Conservation (phyloP, 2,888 invertebrate genomes). For the Dasysyrphus tricinctus region DNA sequence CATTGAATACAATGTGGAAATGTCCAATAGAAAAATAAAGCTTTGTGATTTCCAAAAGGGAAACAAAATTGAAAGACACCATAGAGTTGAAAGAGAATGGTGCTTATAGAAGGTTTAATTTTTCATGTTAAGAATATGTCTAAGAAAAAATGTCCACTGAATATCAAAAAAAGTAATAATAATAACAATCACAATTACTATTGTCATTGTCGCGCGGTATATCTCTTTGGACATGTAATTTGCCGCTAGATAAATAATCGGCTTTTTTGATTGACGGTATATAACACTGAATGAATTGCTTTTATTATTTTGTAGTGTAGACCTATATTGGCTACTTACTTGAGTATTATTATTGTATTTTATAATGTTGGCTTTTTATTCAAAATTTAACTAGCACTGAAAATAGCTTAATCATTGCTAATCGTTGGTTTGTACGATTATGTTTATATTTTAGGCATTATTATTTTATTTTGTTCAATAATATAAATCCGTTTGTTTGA, state of each 20-base stretch:
- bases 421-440: no score
- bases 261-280: background rate
- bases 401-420: background rate
- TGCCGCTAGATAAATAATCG: background rate
- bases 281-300: background rate
- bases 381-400: background rate
- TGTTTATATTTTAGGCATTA: no score
- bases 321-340: background rate
- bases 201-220: slow-evolving; percentile 5
- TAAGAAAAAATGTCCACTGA: background rate
- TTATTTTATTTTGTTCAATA: no score
- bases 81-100: background rate
- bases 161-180: background rate
- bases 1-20: background rate
- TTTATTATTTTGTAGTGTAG: background rate
- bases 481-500: no score
- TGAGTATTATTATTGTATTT: background rate
- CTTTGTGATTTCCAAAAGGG: background rate
- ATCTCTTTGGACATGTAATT: background rate
- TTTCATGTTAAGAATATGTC: background rate
- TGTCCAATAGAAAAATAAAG: background rate
- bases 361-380: background rate
- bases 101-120: background rate
- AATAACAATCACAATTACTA: background rate
- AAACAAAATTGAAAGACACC: background rate